Conservation (phyloP, 2,797 vertebrate genomes). For the Nyctibius grandis region DNA sequence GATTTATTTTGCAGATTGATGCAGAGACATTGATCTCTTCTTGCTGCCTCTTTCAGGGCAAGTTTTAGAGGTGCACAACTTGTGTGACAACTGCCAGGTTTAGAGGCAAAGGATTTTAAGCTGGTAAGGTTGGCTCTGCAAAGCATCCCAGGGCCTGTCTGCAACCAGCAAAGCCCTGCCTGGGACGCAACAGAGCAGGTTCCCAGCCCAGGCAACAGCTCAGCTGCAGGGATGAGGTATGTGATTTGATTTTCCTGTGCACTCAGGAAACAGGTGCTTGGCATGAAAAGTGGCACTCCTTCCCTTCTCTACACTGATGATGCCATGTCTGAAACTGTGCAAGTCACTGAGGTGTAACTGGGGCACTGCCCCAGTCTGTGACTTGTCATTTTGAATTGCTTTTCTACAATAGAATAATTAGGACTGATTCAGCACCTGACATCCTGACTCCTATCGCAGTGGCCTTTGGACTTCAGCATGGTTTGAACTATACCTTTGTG, state of each 20-base stretch:
- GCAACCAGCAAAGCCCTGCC: background rate
- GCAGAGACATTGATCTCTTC: background rate
- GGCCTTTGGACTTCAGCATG: background rate
- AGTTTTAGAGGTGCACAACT: background rate
- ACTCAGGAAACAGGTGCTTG: background rate
- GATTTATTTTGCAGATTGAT: background rate
- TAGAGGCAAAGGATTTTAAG: background rate
- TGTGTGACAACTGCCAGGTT: background rate
- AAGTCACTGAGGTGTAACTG: constrained; percentile 26
- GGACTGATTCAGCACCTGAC: constrained; percentile 16
- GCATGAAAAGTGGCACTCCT: background rate
- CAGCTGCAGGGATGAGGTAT: background rate
- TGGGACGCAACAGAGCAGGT: background rate
- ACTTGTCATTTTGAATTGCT: background rate
- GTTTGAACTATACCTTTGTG: background rate
- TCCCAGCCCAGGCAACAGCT: background rate
- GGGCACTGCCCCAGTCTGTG: background rate
- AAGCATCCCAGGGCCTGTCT: background rate
- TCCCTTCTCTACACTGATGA: background rate
- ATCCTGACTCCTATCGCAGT: background rate
- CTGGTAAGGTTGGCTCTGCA: background rate
- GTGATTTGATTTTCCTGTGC: background rate
- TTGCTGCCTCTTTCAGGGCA: background rate
- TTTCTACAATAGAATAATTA: background rate
- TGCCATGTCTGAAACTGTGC: background rate